These are phyloP conservation scores for Amphipyra berbera DNA, from an alignment of 2,888 invertebrate genomes.

Conservation along the genomic window DNA sequence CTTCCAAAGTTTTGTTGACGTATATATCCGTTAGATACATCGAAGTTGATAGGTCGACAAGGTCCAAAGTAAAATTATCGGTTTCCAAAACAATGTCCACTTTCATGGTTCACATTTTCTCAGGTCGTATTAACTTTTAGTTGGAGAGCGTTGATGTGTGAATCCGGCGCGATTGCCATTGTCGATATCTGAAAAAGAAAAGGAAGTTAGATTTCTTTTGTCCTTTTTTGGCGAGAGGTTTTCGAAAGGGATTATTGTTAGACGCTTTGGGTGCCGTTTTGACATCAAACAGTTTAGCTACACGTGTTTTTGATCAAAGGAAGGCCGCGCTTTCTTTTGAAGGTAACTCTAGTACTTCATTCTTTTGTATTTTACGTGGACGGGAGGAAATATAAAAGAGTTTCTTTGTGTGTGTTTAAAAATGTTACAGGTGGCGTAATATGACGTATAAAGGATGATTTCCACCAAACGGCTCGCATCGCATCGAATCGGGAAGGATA, in stretches of 20 bases:
- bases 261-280: conserved; percentile 33
- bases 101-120: conserved; percentile 82
- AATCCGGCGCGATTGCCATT: conserved; percentile 50
- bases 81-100: conserved; percentile 73
- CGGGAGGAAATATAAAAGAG: conserved; percentile 14
- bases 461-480: no score
- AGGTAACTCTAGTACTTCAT: conserved; percentile 6
- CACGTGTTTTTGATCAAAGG: conserved; percentile 44
- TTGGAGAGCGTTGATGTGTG: conserved; percentile 53
- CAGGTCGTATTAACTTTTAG: conserved; percentile 72
- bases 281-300: conserved; percentile 48
- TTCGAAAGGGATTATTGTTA: conserved; percentile 35
- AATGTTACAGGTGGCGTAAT: no score
- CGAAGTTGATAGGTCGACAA: conserved; percentile 80
- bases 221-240: conserved; percentile 31
- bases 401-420: no score
- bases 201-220: conserved; percentile 45
- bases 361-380: conserved; percentile 13
- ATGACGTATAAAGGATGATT: no score
- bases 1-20: conserved; percentile 76
- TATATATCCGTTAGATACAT: conserved; percentile 85
- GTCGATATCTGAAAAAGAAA: conserved; percentile 63
- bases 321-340: conserved; percentile 32
- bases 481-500: no score
- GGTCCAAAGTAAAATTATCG: conserved; percentile 80